A percentile compares a stretch with the other conserved stretches of the same genome.
phyloP scores from a whole-genome alignment of 2,888 invertebrate genomes.

The Archips crataeganus region DNA sequence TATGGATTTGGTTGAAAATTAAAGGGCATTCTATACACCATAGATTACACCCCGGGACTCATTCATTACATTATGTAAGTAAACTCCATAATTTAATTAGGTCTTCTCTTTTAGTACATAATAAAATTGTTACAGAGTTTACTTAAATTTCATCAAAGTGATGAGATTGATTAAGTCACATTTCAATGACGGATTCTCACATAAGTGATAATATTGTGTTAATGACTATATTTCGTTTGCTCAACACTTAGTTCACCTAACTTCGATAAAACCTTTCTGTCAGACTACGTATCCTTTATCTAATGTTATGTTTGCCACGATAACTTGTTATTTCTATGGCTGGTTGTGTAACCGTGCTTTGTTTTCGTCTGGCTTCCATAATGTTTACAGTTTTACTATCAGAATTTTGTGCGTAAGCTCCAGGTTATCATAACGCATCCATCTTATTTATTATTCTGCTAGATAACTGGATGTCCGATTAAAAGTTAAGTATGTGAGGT shows the following conservation, averaged over 20 bases:
- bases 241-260: not conserved
- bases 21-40: not conserved
- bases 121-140: not conserved
- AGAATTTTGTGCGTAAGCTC: conserved; percentile 52
- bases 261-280: conserved; percentile 14
- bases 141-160: not conserved
- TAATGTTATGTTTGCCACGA: conserved; percentile 41
- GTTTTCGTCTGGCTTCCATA: conserved; percentile 43
- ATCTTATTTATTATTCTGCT: conserved; percentile 35
- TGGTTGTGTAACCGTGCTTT: conserved; percentile 44
- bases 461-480: conserved; percentile 24
- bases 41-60: not conserved
- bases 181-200: not conserved
- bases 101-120: not conserved
- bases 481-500: conserved; percentile 4
- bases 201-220: conserved; percentile 1
- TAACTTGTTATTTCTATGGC: conserved; percentile 53
- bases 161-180: not conserved
- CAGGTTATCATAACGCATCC: conserved; percentile 59
- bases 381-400: conserved; percentile 45
- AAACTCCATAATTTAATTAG: not conserved
- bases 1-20: not conserved
- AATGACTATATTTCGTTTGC: not conserved
- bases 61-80: no score
- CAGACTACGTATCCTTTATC: conserved; percentile 23